Base-by-base conservation (phyloP, 2,888 invertebrate genomes). In the Electrophaes corylata region DNA sequence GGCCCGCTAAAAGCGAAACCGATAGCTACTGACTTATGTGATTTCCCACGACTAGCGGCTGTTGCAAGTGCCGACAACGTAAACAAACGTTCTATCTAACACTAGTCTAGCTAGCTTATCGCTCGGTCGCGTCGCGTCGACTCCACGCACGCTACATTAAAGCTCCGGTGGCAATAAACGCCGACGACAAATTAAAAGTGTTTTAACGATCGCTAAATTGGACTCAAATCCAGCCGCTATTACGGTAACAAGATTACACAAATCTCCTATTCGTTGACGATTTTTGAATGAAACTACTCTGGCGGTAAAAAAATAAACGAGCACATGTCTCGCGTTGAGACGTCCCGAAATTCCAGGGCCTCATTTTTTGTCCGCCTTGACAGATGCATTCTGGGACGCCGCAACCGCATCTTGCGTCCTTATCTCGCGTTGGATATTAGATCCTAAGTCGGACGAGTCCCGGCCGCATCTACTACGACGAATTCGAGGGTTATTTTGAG, bases 321-420 rank as follows among this genome's bases (percentile, higher is more conserved):
- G 84, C 90, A 87, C 81, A 75, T 90, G 88, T 85, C 83, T 74
- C 80, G 81, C 81, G 80, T 76, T 67, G 81, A 88, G 86, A 80
- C 89, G 81, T 89, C 88, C 91, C 89, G 77, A 89, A 91, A 91
- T 90, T 91, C 90, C 90, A 77, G 81, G 77, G 84, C 81, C 81
- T 81, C 78, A 75, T 88, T 91, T 91, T 78, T 70, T 86, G 88
- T 88, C 81, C 81, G 74, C 79, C 84, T 86, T 88, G 88, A 90
- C 90, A 89, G 91, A 91, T 91, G 90, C 91, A 88, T 85, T 90
- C 84, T 87, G 88, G 84, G 83, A 85, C 83, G 88, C 86, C 84
- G 75, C 86, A 88, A 88, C 88, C 87, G 84, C 87, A 88, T 89
- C 89, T 89, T 89, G 84, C 86, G 67, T 91, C 91, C 88, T 84